A percentile compares a stretch with the other conserved stretches of the same genome.
phyloP scores from a whole-genome alignment of 2,113 vertebrate species.

The Corvus moneduloides region DNA sequence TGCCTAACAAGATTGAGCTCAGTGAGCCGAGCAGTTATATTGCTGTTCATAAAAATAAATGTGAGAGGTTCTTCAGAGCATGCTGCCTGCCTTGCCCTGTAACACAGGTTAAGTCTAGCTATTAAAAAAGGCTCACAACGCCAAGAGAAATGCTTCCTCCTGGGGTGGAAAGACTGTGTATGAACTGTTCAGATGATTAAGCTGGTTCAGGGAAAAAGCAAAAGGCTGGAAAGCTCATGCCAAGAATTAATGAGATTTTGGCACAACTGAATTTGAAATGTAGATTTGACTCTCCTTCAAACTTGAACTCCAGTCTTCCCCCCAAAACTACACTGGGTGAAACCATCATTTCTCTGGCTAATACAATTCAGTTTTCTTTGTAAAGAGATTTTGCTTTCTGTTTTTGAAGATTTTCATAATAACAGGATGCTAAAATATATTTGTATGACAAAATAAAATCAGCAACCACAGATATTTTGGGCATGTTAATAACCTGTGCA shows the following conservation, averaged over 20 bases:
- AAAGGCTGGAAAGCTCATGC: conserved; percentile 4
- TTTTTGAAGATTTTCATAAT: neutral
- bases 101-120: neutral
- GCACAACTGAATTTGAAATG: neutral
- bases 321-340: neutral
- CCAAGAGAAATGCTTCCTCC: conserved; percentile 10
- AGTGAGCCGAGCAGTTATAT: neutral
- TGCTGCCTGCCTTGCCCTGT: neutral
- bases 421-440: neutral
- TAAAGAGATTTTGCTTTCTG: neutral
- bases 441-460: neutral
- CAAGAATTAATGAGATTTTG: conserved; percentile 47
- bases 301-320: neutral
- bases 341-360: neutral
- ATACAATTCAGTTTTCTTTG: neutral
- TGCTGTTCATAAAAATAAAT: neutral
- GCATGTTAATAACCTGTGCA: neutral
- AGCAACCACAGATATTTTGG: neutral
- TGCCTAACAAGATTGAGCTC: neutral
- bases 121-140: neutral
- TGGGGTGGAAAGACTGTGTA: neutral
- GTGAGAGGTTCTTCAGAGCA: neutral
- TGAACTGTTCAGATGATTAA: neutral
- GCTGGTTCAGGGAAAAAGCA: neutral
- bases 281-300: neutral